Evolutionary conservation across 2,113 vertebrate species (phyloP), one percentile per base, ranked within the genome.

Genomic region (Myotis yumanensis): DNA sequence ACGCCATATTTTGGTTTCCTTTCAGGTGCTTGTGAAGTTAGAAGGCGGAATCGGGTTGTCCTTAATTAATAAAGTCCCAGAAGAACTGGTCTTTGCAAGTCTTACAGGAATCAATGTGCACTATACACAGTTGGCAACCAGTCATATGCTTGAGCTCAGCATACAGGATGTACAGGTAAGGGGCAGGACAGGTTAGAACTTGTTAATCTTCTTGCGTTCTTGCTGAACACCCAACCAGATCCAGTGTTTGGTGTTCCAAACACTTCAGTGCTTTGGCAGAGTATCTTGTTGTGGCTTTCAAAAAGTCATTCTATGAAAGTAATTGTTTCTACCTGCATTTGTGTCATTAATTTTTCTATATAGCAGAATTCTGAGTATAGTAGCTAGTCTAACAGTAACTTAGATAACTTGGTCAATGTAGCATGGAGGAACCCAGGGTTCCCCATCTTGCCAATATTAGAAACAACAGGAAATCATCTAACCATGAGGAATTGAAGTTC

Each of bases 11-110:
- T 91, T 86, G 62, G 28, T 93, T 96, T 92, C 62, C 35, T 91
- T 84, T 95, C 95, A 99, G 99, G 98, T 99, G 40, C 90, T 99
- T 91, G 98, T 99, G 95, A 99, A 98, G 94, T 94, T 99, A 91
- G 99, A 99, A 96, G 99, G 99, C 37, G 99, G 99, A 66, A 97
- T 99, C 54, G 99, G 99, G 0, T 96, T 99, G 80, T 99, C 99
- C 84, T 97, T 99, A 96, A 99, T 99, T 86, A 99, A 99, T 97
- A 99, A 99, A 97, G 97, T 98, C 88, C 99, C 99, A 6, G 99
- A 99, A 97, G 99, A 99, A 97, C 98, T 99, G 0, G 97, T 99
- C 48, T 99, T 99, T 90, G 98, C 98, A 7, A 99, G 98, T 3
- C 98, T 99, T 85, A 98, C 98, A 0, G 99, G 98, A 72, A 99